Evolutionary conservation across 1,140 invertebrate genomes (phyloP), one percentile per base, ranked within the genome.

Genomic region (Anagrus nilaparvatae): DNA sequence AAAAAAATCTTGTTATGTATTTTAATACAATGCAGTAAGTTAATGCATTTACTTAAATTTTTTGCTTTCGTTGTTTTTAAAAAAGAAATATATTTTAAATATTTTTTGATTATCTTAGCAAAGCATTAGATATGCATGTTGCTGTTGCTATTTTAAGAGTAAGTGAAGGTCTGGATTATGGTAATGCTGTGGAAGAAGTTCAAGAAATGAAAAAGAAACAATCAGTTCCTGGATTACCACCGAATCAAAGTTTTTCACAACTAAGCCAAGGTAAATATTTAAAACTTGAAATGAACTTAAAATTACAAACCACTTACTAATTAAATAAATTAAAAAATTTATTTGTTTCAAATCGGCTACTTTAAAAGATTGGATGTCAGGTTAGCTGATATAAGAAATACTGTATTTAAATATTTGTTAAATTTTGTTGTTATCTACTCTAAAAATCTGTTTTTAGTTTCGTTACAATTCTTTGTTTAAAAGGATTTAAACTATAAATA

Each of bases 21-120:
- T 90, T 97, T 52, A 84, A 88, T 56, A 74, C 87, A 8, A 83
- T 97, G 67, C 91, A 97, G 87, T 96, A 74, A 79, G 87, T 59
- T 9, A 43, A 19, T 18, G 29, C 16, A 77, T 40, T 49, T 35
- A 4, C 43, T 33, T 40, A 29, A 27, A 23, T 32, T 43, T 23
- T 30, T 40, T 43, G 18, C 23, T 45, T 23, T 0, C n/a, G n/a
- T 33, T 16, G 4, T 18, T 35, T 35, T 24, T 20, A 2, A 27
- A 8, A 6, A 27, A 27, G 6, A 8, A 6, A 8, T 27, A 8
- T 27, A 8, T 7, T 27, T 27, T 6, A 12, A 27, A 8, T n/a
- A 27, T 27, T 27, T 27, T 16, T 7, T 41, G 27, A 20, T 16
- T 49, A 42, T 72, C 69, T 58, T 62, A 94, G 89, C 64, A 89